phyloP scores from a whole-genome alignment of 2,797 vertebrate species.

The Bufotes viridis region DNA sequence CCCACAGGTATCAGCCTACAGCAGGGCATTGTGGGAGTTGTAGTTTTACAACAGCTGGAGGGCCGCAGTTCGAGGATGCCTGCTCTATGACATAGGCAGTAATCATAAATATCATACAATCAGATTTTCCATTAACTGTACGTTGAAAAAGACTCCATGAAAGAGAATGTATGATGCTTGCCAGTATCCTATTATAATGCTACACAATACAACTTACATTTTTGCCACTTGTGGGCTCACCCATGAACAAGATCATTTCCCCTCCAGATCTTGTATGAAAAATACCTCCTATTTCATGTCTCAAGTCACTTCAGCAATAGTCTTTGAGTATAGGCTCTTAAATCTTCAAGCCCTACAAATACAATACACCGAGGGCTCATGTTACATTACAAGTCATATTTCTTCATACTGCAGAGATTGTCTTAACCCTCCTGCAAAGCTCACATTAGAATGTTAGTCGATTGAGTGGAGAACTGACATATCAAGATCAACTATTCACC shows the following conservation, averaged over 20 bases:
- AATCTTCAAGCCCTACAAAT: slow-evolving; percentile 4
- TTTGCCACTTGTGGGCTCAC: no score
- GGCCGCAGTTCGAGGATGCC: no score
- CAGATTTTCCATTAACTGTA: neutral
- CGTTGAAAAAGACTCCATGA: neutral
- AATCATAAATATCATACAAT: neutral
- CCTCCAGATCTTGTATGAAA: neutral
- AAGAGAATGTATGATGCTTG: no score
- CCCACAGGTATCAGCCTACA: no score
- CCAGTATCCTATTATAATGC: no score
- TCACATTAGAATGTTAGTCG: slow-evolving; percentile 1
- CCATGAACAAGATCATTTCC: neutral
- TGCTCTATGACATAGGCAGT: no score
- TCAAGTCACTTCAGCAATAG: neutral
- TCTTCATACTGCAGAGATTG: neutral
- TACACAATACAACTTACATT: no score
- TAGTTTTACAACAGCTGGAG: no score
- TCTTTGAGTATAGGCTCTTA: neutral
- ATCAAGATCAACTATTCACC: neutral
- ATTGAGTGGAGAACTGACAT: neutral
- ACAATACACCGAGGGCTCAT: slow-evolving; percentile 2
- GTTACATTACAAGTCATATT: slow-evolving; percentile 16
- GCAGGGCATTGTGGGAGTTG: no score
- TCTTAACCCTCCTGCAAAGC: slow-evolving; percentile 2
- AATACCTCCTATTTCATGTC: neutral